phyloP scores from a whole-genome alignment of 2,113 vertebrate genomes.

The Toxostoma redivivum region DNA sequence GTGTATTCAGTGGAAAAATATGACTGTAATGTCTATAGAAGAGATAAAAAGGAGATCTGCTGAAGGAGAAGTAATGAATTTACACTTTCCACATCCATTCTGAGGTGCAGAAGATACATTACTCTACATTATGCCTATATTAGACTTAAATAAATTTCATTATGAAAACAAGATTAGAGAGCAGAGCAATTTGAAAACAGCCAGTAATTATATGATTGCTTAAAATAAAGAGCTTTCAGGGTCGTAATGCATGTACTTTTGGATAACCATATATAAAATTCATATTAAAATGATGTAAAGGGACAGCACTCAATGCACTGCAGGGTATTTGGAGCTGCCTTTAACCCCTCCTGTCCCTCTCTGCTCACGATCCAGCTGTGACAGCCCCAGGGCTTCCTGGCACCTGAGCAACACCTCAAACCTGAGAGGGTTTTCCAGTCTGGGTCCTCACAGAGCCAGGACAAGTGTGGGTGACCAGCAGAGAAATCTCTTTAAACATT shows the following conservation, averaged over 20 bases:
- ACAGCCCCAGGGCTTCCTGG: not conserved
- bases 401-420: not conserved
- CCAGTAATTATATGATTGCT: constrained; percentile 44
- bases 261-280: constrained; percentile 30
- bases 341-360: not conserved
- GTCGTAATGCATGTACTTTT: constrained; percentile 13
- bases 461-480: not conserved
- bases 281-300: not conserved
- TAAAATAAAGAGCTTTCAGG: constrained; percentile 48
- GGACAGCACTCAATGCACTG: not conserved
- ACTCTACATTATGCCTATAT: constrained; percentile 65
- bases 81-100: constrained; percentile 61
- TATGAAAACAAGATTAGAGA: constrained; percentile 69
- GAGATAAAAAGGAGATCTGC: constrained; percentile 64
- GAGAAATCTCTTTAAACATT: rapidly evolving
- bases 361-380: not conserved
- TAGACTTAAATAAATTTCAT: constrained; percentile 74
- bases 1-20: constrained; percentile 50
- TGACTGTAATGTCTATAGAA: constrained; percentile 48
- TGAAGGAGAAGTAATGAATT: constrained; percentile 65
- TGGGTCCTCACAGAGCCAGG: not conserved
- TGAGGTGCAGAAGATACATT: constrained; percentile 61
- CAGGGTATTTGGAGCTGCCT: not conserved
- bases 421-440: not conserved
- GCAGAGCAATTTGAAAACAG: constrained; percentile 60